These are phyloP conservation scores for Danio albolineatus DNA, from an alignment of 2,797 vertebrate species.

Conservation along the genomic window DNA sequence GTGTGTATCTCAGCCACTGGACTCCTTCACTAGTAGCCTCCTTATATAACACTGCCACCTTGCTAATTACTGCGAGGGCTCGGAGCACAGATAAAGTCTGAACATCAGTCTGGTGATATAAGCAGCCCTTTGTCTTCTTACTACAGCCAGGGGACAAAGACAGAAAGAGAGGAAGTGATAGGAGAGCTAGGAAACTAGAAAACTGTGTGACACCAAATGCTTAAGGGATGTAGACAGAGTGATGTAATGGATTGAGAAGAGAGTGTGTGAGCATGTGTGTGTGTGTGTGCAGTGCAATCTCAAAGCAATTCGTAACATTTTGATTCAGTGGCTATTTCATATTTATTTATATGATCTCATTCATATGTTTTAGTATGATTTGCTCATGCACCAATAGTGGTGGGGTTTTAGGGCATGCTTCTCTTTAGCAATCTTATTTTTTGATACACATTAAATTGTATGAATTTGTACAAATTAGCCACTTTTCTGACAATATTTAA, in stretches of 20 bases:
- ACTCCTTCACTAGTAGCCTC: conserved; percentile 3
- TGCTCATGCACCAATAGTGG: no score
- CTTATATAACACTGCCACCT: conserved; percentile 55
- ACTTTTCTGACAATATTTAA: no score
- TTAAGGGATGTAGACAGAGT: conserved; percentile 44
- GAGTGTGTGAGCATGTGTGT: neutral
- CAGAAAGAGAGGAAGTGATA: conserved; percentile 23
- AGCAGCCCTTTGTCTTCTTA: conserved; percentile 42
- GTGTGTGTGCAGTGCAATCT: no score
- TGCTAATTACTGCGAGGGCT: conserved; percentile 49
- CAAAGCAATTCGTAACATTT: no score
- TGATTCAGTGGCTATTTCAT: no score
- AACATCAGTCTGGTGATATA: conserved; percentile 58
- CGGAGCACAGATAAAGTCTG: conserved; percentile 44
- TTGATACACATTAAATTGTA: no score
- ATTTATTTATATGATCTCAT: no score
- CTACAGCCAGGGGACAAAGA: conserved; percentile 38
- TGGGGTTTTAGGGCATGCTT: no score
- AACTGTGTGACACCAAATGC: conserved; percentile 32
- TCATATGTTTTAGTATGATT: no score
- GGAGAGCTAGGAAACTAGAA: conserved; percentile 24
- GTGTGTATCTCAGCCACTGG: neutral
- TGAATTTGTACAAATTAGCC: no score
- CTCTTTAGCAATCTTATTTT: no score
- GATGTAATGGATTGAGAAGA: conserved; percentile 41